These are phyloP conservation scores for Enteromius treurensis DNA, from an alignment of 2,797 vertebrate species.

Conservation along the genomic window DNA sequence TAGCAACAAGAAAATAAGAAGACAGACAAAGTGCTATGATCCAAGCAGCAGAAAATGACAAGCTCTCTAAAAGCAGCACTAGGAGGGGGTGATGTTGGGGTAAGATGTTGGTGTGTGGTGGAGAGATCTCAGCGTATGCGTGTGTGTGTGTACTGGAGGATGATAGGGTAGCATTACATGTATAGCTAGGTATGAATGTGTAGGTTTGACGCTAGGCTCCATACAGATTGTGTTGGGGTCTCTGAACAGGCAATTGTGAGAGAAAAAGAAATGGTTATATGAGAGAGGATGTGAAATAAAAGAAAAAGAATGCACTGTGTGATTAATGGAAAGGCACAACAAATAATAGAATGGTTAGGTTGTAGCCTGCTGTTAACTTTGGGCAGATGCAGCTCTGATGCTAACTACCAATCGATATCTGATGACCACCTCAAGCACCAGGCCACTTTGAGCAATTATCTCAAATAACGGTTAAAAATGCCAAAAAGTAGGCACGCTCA, in stretches of 20 bases:
- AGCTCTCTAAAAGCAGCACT: conserved; percentile 20
- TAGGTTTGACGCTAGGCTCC: background rate
- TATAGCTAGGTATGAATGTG: background rate
- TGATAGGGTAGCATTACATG: background rate
- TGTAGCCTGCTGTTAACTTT: conserved; percentile 45
- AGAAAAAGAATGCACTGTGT: background rate
- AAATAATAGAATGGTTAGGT: conserved; percentile 40
- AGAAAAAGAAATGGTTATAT: background rate
- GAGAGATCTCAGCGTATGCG: background rate
- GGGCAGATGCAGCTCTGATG: conserved; percentile 33
- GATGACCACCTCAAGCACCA: conserved; percentile 50
- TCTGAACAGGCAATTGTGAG: background rate
- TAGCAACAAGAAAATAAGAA: conserved; percentile 66
- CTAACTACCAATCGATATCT: conserved; percentile 55
- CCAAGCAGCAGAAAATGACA: conserved; percentile 54
- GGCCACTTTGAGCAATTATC: conserved; percentile 41
- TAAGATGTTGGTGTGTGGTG: background rate
- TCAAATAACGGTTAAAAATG: conserved; percentile 5
- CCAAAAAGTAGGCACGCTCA: background rate
- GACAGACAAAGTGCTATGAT: conserved; percentile 56
- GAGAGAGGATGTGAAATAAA: conserved; percentile 27
- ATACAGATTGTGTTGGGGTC: background rate
- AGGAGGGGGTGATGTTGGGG: background rate
- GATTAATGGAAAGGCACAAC: conserved; percentile 15
- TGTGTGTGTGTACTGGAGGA: background rate